Conservation (phyloP, 2,113 vertebrate species). For the Periophthalmus modestus region DNA sequence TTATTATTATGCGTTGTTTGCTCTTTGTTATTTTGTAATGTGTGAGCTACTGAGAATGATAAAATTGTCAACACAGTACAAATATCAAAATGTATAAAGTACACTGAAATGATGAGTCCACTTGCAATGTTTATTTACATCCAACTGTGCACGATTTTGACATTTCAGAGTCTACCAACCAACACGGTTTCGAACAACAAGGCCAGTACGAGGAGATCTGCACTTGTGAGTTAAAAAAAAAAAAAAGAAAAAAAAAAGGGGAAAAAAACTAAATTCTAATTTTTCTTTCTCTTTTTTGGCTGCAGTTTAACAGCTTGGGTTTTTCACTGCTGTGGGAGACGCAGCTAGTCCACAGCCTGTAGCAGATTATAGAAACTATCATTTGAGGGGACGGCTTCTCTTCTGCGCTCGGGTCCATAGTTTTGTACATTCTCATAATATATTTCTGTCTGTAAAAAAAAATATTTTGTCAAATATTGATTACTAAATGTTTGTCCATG, state of each 20-base stretch:
- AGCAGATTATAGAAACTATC: constrained; percentile 52
- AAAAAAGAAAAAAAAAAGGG: too few relatives aligned
- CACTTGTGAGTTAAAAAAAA: constrained; percentile 37
- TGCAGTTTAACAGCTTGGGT: background rate
- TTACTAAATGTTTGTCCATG: background rate
- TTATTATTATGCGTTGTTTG: background rate
- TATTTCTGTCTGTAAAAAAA: constrained; percentile 24
- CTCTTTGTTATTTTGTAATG: too few relatives aligned
- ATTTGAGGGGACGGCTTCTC: background rate
- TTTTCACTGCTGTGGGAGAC: background rate
- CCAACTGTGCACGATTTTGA: background rate
- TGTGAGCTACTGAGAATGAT: too few relatives aligned
- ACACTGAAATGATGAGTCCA: background rate
- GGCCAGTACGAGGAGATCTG: background rate
- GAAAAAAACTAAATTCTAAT: background rate
- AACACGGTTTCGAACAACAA: background rate
- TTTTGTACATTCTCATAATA: constrained; percentile 45
- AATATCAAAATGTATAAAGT: background rate
- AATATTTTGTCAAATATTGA: background rate
- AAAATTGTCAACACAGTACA: background rate
- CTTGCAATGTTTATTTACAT: background rate
- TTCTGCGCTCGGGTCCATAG: background rate
- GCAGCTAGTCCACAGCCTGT: constrained; percentile 45
- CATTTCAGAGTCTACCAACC: background rate
- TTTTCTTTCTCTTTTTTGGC: background rate